Evolutionary conservation across 2,888 invertebrate species (phyloP).

Genomic region (Willowsia nigromaculata): DNA sequence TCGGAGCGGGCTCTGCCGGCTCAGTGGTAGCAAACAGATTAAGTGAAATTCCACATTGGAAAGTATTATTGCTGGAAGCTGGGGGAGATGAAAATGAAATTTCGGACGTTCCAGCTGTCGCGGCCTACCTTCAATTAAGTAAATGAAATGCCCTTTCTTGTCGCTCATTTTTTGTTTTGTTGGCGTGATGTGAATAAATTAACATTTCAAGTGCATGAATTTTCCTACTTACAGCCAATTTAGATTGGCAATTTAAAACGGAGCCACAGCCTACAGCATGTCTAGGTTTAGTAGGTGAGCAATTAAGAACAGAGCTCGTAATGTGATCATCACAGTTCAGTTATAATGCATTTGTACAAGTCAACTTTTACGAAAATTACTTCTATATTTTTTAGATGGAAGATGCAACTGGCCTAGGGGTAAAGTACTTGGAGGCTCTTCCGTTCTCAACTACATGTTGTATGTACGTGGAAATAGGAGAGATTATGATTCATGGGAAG

Average conservation of each 20-base stretch:
- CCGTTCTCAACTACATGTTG: slow-evolving; percentile 82
- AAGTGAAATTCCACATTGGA: slow-evolving; percentile 79
- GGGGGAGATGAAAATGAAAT: slow-evolving; percentile 85
- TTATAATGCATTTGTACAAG: neutral
- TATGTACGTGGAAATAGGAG: slow-evolving; percentile 84
- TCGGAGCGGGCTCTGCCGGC: slow-evolving; percentile 92
- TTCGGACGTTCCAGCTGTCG: slow-evolving; percentile 91
- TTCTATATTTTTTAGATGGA: slow-evolving; percentile 65
- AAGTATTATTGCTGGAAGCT: slow-evolving; percentile 57
- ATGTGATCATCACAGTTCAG: neutral
- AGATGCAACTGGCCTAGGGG: slow-evolving; percentile 96
- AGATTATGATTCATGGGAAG: slow-evolving; percentile 93
- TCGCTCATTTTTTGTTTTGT: neutral
- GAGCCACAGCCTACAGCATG: slow-evolving; percentile 92
- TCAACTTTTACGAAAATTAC: slow-evolving; percentile 20
- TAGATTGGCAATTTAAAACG: slow-evolving; percentile 95
- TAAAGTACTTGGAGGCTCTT: slow-evolving; percentile 85
- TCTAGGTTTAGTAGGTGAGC: slow-evolving; percentile 84
- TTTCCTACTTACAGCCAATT: slow-evolving; percentile 81
- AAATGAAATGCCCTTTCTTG: slow-evolving; percentile 25
- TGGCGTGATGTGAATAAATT: slow-evolving; percentile 13
- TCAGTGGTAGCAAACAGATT: slow-evolving; percentile 76
- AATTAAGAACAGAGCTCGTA: neutral
- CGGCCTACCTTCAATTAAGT: slow-evolving; percentile 87
- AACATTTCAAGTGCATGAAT: neutral